Evolutionary conservation across 2,888 invertebrate genomes (phyloP).

Genomic region (Pheosia gnoma): DNA sequence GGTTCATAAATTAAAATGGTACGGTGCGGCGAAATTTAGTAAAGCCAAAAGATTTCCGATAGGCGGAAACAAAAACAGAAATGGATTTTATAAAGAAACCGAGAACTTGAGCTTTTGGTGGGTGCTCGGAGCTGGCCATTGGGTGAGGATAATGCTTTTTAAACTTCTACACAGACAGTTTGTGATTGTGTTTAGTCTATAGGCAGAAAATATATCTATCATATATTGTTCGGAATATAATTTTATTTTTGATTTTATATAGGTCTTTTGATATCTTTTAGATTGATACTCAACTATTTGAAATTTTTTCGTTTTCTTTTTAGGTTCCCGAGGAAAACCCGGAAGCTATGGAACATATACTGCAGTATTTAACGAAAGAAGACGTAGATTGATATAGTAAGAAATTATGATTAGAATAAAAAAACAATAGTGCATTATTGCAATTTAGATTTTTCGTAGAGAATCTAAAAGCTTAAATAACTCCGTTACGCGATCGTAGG

Average conservation of each 20-base stretch:
- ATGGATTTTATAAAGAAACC: slow-evolving; percentile 68
- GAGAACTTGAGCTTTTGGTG: slow-evolving; percentile 69
- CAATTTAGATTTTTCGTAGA: too few species aligned
- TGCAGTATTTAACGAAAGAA: slow-evolving; percentile 56
- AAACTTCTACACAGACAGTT: too few species aligned
- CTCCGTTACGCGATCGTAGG: too few species aligned
- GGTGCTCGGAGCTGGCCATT: slow-evolving; percentile 73
- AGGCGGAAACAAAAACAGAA: slow-evolving; percentile 57
- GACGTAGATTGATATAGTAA: slow-evolving; percentile 6
- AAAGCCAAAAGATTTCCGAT: slow-evolving; percentile 52
- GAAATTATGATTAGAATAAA: not conserved
- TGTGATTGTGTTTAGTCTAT: too few species aligned
- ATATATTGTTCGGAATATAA: too few species aligned
- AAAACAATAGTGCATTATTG: not conserved
- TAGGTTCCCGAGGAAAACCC: slow-evolving; percentile 78
- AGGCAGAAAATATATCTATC: too few species aligned
- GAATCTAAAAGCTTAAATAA: too few species aligned
- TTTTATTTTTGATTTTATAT: too few species aligned
- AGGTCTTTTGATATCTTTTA: too few species aligned
- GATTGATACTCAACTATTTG: not conserved
- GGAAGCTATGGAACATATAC: slow-evolving; percentile 71
- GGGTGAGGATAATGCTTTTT: slow-evolving; percentile 53
- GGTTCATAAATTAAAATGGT: slow-evolving; percentile 74
- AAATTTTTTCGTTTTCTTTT: slow-evolving; percentile 8
- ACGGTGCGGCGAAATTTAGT: slow-evolving; percentile 60